Evolutionary conservation across 2,113 vertebrate genomes (phyloP).

Genomic region (Rynchops niger): DNA sequence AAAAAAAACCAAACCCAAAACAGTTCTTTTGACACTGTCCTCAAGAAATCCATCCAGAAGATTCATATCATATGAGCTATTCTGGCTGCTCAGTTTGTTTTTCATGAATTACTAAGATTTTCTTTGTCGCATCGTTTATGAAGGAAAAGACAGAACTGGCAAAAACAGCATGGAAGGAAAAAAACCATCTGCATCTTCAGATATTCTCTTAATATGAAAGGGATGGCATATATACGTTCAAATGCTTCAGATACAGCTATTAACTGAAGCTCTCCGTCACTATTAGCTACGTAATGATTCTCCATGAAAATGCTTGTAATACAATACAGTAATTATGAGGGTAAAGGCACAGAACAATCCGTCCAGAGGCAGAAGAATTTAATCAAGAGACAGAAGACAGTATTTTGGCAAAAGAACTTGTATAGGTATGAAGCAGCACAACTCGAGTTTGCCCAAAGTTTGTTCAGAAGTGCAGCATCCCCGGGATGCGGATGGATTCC

Average conservation of each 20-base stretch:
- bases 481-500: not conserved
- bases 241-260: not conserved
- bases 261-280: not conserved
- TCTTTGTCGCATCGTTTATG: not conserved
- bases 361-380: not conserved
- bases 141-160: not conserved
- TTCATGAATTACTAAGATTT: not conserved
- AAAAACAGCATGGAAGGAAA: not conserved
- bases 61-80: not conserved
- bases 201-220: not conserved
- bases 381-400: not conserved
- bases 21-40: not conserved
- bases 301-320: not conserved
- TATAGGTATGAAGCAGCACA: not conserved
- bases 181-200: not conserved
- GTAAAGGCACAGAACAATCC: not conserved
- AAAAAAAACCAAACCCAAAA: not conserved
- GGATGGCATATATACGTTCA: not conserved
- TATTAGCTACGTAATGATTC: not conserved
- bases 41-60: constrained; percentile 5
- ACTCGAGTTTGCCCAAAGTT: not conserved
- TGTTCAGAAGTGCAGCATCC: not conserved
- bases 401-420: not conserved
- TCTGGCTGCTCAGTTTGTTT: constrained; percentile 9
- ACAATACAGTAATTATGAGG: not conserved